Base-by-base conservation (phyloP, 2,113 vertebrate species). In the Micromys minutus region DNA sequence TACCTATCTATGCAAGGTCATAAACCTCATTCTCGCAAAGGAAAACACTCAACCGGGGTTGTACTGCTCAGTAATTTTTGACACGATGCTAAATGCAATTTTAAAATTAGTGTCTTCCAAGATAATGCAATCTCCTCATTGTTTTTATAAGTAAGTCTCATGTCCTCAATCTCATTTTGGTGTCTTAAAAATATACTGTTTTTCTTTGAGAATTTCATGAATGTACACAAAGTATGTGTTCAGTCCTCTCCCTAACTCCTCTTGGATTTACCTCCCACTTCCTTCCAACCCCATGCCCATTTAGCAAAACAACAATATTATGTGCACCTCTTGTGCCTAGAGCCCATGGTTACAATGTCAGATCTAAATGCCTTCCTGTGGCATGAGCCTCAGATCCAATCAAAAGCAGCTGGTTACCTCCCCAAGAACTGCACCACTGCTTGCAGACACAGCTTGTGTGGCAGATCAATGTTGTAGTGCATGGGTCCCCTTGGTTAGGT, bases 51-150 rank as follows among this genome's bases (percentile, higher is more conserved):
- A 92, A 90, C 65, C 93, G 52, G 21, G 90, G 95, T 96, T 97
- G 97, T 85, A 93, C 92, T 83, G 87, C 16, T 59, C 76, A 15
- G 42, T n/a, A 29, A 69, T 9, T 55, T 52, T 75, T 47, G n/a
- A 9, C 21, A 80, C 96, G 65, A 93, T 95, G 92, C 93, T 94
- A 69, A 96, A 97, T 94, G 75, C 91, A 93, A 91, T 76, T n/a
- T 95, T 92, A 80, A 96, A 95, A 93, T 96, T 97, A 98, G 96
- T 77, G 86, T 89, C 92, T 96, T 97, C 96, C 69, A 94, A 97
- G 93, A 95, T 96, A 97, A 97, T 75, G 81, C 87, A 97, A 95
- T 87, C 94, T 95, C 90, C 94, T 92, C 96, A 97, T 96, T 93
- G 89, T 96, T 98, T 93, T 90, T 96, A 96, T 81, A 93, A 94